Evolutionary conservation across 2,888 invertebrate species (phyloP), one percentile per base, ranked within the genome.

Genomic region (Tortrix viridana): DNA sequence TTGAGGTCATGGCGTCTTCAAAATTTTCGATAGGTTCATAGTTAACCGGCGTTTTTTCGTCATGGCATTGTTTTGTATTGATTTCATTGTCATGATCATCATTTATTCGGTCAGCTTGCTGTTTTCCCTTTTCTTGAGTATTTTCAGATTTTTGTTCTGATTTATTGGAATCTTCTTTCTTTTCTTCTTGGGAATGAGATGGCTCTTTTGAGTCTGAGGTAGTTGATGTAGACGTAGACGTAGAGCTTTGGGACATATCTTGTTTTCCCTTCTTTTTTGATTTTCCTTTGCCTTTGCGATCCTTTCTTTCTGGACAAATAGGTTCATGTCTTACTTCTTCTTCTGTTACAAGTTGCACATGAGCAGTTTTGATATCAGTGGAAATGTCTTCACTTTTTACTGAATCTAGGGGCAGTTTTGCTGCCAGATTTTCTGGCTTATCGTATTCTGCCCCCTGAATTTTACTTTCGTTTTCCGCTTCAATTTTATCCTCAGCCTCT

Each of bases 1-100:
- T 91, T 0, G 91, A 88, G 14, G 87, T 88, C 68, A 92, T 70
- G 0, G 91, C 91, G 38, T 91, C 92, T 78, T 91, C 92, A 70
- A 92, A 90, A 65, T 85, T 81, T 65, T 90, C 91, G 26, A 91
- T 90, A 0, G 88, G 85, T 59, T 88, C 86, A 69, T 81, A 89
- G 46, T 80, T 74, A 2, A 56, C 7, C n/a, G 55, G 50, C 22
- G 58, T 48, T 23, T 52, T 53, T 55, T 67, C 69, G n/a, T 38
- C 46, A 62, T 41, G 50, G 44, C 44, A 14, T 69, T 71, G 65
- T 23, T 65, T 69, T 46, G 46, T 54, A 1, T 38, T 44, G 18
- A 49, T 55, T 26, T 68, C 65, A 19, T 66, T 65, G 22, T 68
- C 68, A 6, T 58, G 38, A 38, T 58, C 56, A 9, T 60, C 70